phyloP scores from a whole-genome alignment of 2,113 vertebrate species.

The Electrona antarctica region DNA sequence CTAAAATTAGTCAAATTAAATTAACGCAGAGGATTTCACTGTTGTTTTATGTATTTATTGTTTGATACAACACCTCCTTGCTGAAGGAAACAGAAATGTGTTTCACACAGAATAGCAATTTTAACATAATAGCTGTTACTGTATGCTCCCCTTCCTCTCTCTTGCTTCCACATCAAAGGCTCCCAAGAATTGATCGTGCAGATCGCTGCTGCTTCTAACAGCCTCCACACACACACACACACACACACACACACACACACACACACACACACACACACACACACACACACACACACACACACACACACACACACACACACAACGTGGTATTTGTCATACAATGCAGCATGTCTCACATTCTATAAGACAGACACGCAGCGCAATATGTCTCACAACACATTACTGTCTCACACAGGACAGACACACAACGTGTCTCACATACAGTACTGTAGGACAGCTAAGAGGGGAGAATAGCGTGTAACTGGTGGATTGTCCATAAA shows the following conservation, averaged over 20 bases:
- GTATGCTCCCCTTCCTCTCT: constrained; percentile 3
- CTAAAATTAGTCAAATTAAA: too few relatives aligned
- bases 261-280: neutral
- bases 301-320: too few relatives aligned
- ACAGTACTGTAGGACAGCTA: constrained; percentile 1
- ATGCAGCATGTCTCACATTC: too few relatives aligned
- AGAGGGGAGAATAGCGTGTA: constrained; percentile 26
- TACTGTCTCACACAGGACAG: constrained; percentile 10
- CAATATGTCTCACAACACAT: too few relatives aligned
- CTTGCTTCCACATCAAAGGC: constrained; percentile 57
- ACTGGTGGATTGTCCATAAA: constrained; percentile 44
- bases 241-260: neutral
- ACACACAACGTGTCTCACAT: constrained; percentile 21
- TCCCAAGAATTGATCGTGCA: constrained; percentile 42
- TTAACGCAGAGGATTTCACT: too few relatives aligned
- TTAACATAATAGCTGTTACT: constrained; percentile 38
- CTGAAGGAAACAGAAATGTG: constrained; percentile 50
- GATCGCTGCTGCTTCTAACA: constrained; percentile 46
- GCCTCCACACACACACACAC: constrained; percentile 25
- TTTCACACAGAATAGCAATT: constrained; percentile 58
- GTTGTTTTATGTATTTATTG: constrained; percentile 18
- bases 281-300: neutral
- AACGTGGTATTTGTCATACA: too few relatives aligned
- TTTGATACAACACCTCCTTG: constrained; percentile 74
- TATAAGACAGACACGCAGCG: too few relatives aligned